These are phyloP conservation scores for Malurus elegans DNA, from an alignment of 2,113 vertebrate genomes.

Conservation along the genomic window DNA sequence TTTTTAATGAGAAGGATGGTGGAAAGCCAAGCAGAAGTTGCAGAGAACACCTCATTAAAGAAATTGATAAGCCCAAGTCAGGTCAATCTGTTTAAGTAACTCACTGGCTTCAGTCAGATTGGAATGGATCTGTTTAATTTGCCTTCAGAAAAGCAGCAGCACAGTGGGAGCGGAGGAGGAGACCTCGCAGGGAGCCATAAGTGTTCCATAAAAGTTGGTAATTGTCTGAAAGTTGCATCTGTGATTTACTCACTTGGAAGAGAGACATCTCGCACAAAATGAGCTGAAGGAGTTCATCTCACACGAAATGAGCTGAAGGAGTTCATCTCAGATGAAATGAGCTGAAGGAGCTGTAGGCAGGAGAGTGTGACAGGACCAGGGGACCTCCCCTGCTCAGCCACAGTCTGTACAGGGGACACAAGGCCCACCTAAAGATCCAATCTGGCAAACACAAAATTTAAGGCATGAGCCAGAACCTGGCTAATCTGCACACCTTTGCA, in stretches of 20 bases:
- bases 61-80: conserved; percentile 51
- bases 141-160: conserved; percentile 3
- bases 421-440: neutral
- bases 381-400: neutral
- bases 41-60: conserved; percentile 49
- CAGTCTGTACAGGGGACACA: accelerated
- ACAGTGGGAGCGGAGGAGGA: neutral
- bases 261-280: neutral
- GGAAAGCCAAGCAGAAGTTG: neutral
- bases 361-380: neutral
- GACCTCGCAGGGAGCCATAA: neutral
- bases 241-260: neutral
- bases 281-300: neutral
- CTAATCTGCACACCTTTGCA: neutral
- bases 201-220: neutral
- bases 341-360: neutral
- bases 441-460: neutral
- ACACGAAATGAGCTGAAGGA: neutral
- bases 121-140: conserved; percentile 46
- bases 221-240: neutral
- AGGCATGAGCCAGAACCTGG: neutral
- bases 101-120: conserved; percentile 23
- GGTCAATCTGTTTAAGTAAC: conserved; percentile 62
- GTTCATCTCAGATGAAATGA: neutral
- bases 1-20: conserved; percentile 48